Evolutionary conservation across 2,888 invertebrate genomes (phyloP).

Genomic region (Ophion costatus): DNA sequence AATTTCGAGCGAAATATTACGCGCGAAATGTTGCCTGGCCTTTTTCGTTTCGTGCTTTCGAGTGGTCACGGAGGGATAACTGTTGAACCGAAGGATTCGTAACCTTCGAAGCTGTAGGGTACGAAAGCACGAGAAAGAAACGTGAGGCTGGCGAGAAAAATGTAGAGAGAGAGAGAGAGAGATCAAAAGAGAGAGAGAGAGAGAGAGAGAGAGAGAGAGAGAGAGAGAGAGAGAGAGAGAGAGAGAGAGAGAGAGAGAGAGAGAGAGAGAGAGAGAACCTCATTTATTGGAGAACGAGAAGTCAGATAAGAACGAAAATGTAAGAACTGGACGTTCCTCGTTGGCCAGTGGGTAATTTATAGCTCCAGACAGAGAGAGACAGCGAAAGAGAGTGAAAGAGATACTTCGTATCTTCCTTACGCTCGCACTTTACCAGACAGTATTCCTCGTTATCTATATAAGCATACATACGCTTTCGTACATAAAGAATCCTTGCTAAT

Average conservation of each 20-base stretch:
- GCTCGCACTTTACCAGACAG: constrained; percentile 26
- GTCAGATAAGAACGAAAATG: constrained; percentile 66
- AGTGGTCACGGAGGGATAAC: constrained; percentile 45
- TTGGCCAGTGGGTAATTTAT: constrained; percentile 64
- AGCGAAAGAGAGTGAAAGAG: not conserved
- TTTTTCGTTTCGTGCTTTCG: constrained; percentile 60
- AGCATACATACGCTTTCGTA: not conserved
- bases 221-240: constrained; percentile 1
- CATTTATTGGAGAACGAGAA: constrained; percentile 54
- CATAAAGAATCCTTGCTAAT: not conserved
- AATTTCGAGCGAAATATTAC: not conserved
- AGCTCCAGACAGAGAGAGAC: constrained; percentile 3
- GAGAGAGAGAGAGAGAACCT: constrained; percentile 47
- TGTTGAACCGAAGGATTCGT: constrained; percentile 49
- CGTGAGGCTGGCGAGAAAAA: constrained; percentile 4
- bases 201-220: constrained; percentile 1
- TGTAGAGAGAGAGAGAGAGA: not conserved
- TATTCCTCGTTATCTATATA: constrained; percentile 20
- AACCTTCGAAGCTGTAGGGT: not conserved
- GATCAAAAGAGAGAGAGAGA: not conserved
- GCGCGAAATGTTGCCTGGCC: constrained; percentile 1
- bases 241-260: constrained; percentile 25
- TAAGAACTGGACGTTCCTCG: constrained; percentile 60
- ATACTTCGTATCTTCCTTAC: constrained; percentile 38
- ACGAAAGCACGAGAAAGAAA: constrained; percentile 2